Percentiles rank a stretch among this genome's conserved stretches.
These are phyloP conservation scores for Origma solitaria DNA, from an alignment of 2,113 vertebrate genomes.

Conservation along the genomic window DNA sequence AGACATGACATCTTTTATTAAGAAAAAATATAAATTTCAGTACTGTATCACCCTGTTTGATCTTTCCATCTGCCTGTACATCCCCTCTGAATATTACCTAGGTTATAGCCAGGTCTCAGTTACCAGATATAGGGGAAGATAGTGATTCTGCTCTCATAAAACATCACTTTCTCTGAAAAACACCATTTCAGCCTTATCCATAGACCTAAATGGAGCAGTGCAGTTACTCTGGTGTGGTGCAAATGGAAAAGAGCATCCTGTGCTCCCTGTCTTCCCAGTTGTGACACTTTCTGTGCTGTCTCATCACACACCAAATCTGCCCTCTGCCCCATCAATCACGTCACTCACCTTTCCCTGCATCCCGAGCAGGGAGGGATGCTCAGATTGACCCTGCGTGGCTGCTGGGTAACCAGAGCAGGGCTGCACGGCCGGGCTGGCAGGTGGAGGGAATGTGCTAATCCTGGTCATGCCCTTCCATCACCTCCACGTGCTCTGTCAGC, in stretches of 20 bases:
- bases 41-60: not conserved
- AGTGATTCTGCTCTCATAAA: not conserved
- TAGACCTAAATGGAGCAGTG: accelerated
- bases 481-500: constrained; percentile 27
- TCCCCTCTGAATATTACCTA: not conserved
- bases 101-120: not conserved
- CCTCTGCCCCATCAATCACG: accelerated
- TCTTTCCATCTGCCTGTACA: not conserved
- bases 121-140: not conserved
- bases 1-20: not conserved
- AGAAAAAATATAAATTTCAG: not conserved
- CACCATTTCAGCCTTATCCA: not conserved
- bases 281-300: not conserved
- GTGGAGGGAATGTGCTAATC: not conserved
- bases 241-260: not conserved
- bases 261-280: not conserved
- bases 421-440: not conserved
- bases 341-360: not conserved
- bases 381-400: not conserved
- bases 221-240: not conserved
- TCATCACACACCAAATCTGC: accelerated
- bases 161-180: not conserved
- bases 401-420: not conserved
- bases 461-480: constrained; percentile 21
- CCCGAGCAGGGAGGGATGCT: not conserved